Conservation (phyloP, 2,113 vertebrate genomes). For the Monopterus albus region DNA sequence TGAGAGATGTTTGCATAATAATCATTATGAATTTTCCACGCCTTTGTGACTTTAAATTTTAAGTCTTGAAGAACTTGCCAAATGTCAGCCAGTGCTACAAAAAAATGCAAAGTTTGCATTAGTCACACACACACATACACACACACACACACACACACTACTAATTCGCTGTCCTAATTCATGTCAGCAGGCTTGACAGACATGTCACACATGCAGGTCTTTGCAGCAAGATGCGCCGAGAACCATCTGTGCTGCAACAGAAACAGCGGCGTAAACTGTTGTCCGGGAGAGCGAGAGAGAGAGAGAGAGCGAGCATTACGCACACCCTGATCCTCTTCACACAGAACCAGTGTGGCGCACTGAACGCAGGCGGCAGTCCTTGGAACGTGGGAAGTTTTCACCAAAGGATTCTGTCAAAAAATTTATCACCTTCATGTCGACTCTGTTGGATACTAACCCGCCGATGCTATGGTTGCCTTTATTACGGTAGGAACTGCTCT, state of each 20-base stretch:
- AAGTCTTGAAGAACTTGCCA: background rate
- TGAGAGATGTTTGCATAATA: no score
- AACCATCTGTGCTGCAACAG: constrained; percentile 73
- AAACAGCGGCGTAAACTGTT: constrained; percentile 60
- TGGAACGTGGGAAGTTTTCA: constrained; percentile 87
- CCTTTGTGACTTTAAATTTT: background rate
- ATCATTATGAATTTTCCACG: no score
- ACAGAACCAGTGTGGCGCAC: constrained; percentile 68
- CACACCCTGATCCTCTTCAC: constrained; percentile 76
- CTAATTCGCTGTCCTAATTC: constrained; percentile 70
- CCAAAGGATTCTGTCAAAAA: constrained; percentile 81
- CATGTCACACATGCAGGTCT: constrained; percentile 60
- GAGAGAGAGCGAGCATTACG: constrained; percentile 61
- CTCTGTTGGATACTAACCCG: constrained; percentile 90
- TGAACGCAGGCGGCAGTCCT: constrained; percentile 65
- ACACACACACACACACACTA: background rate
- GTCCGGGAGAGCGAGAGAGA: constrained; percentile 64
- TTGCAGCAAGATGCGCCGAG: constrained; percentile 52
- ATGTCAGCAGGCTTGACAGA: constrained; percentile 54
- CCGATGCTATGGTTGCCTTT: constrained; percentile 99
- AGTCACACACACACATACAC: background rate
- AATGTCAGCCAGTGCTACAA: constrained; percentile 18
- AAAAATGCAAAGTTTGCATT: constrained; percentile 18
- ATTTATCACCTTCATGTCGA: constrained; percentile 96
- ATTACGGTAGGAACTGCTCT: constrained; percentile 89